Conservation (phyloP, 2,797 vertebrate genomes). For the Gymnopithys bicolor region DNA sequence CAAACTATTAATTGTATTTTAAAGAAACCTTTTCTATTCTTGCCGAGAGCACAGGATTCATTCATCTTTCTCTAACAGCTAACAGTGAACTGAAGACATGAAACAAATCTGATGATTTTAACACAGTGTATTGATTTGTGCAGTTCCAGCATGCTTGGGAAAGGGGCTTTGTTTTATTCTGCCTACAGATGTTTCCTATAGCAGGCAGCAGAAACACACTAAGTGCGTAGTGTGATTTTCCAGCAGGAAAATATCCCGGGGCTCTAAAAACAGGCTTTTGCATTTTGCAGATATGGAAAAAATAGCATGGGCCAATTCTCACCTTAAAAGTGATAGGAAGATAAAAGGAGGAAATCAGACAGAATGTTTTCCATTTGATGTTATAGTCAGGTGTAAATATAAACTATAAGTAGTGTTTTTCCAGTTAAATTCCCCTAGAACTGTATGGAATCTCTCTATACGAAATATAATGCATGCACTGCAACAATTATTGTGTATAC, state of each 20-base stretch:
- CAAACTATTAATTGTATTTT: slow-evolving; percentile 3
- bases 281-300: neutral
- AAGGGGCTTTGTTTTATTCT: slow-evolving; percentile 35
- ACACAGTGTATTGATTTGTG: slow-evolving; percentile 44
- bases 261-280: neutral
- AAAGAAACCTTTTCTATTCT: neutral
- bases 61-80: neutral
- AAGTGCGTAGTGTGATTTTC: neutral
- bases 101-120: slow-evolving; percentile 45
- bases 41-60: neutral
- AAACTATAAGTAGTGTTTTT: neutral
- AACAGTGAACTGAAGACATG: slow-evolving; percentile 13
- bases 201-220: neutral
- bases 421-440: neutral
- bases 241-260: neutral
- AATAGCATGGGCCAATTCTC: neutral
- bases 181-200: neutral
- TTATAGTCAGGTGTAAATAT: neutral
- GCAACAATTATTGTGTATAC: neutral
- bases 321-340: neutral
- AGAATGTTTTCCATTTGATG: neutral
- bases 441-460: neutral
- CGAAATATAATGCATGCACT: neutral
- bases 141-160: neutral
- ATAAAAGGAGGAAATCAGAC: neutral